These are phyloP conservation scores for Diarsia rubi DNA, from an alignment of 2,888 invertebrate species.

Conservation along the genomic window DNA sequence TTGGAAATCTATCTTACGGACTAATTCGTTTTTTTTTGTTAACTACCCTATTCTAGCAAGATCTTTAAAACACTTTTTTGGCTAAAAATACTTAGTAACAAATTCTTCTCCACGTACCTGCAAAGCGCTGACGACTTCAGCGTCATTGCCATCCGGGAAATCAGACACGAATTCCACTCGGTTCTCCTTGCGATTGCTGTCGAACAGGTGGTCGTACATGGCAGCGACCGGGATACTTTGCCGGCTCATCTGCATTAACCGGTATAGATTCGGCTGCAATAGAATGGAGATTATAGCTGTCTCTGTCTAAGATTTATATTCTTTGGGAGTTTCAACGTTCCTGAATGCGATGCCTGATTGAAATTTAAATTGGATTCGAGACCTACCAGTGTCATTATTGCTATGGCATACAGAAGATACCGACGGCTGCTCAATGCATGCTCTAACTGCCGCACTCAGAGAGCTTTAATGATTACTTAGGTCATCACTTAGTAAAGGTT, in stretches of 20 bases:
- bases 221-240: constrained; percentile 95
- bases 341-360: not conserved
- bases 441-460: no score
- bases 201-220: constrained; percentile 95
- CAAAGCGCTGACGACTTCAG: constrained; percentile 97
- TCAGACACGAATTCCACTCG: constrained; percentile 97
- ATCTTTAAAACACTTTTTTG: no score
- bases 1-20: no score
- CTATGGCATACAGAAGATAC: not conserved
- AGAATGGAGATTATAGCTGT: not conserved
- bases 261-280: constrained; percentile 95
- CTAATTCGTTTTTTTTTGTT: no score
- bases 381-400: not conserved
- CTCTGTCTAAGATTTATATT: not conserved
- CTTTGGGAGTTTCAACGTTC: not conserved
- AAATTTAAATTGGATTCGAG: not conserved
- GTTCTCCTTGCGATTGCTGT: constrained; percentile 93
- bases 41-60: no score
- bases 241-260: constrained; percentile 96
- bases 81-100: not conserved
- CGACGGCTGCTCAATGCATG: not conserved
- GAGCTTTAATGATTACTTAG: no score
- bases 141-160: constrained; percentile 96
- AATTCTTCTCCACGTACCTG: constrained; percentile 87
- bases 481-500: no score